Evolutionary conservation across 2,888 invertebrate species (phyloP).

Genomic region (Anaspis maculata): DNA sequence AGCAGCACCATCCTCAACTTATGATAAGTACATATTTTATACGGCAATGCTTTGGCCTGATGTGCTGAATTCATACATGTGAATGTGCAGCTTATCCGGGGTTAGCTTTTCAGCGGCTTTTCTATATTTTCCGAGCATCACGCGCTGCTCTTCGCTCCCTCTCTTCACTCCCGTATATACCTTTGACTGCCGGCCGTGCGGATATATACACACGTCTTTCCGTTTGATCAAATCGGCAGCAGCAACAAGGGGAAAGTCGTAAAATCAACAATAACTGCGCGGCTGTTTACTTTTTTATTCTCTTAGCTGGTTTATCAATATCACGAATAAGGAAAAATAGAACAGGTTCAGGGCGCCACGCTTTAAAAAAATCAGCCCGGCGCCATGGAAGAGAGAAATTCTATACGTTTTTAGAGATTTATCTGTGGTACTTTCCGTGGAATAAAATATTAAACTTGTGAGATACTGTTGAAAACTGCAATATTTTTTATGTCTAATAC

Average conservation of each 20-base stretch:
- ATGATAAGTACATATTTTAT: slow-evolving; percentile 42
- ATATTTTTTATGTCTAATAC: no score
- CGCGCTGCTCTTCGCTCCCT: slow-evolving; percentile 18
- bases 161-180: slow-evolving; percentile 7
- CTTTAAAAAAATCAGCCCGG: no score
- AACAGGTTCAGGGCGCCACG: no score
- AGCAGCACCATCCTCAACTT: slow-evolving; percentile 28
- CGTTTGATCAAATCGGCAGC: slow-evolving; percentile 26
- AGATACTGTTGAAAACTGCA: no score
- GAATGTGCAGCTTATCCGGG: slow-evolving; percentile 46
- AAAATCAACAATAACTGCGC: slow-evolving; percentile 22
- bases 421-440: no score
- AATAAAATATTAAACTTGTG: no score
- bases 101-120: slow-evolving; percentile 37
- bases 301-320: no score
- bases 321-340: no score
- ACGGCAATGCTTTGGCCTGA: slow-evolving; percentile 50
- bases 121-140: slow-evolving; percentile 34
- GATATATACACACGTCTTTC: slow-evolving; percentile 16
- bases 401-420: no score
- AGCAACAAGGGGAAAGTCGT: slow-evolving; percentile 27
- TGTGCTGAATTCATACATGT: slow-evolving; percentile 68
- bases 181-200: slow-evolving; percentile 17
- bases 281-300: no score
- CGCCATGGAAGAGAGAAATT: no score